Evolutionary conservation across 2,888 invertebrate genomes (phyloP).

Genomic region (Drosophila cyrtoloma): DNA sequence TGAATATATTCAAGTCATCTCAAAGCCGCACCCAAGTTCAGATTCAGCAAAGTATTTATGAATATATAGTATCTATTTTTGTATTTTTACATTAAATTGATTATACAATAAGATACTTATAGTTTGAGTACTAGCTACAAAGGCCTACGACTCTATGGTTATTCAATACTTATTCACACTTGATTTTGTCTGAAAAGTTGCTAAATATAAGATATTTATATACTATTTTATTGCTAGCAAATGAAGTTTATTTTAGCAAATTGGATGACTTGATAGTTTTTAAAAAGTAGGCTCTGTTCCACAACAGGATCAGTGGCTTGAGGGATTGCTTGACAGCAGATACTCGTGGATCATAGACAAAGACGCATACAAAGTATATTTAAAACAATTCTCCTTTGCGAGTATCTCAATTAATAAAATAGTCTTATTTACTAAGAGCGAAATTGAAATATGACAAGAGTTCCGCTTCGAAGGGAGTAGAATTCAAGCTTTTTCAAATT

Average conservation of each 20-base stretch:
- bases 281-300: neutral
- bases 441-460: neutral
- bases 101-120: neutral
- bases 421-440: neutral
- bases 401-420: neutral
- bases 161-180: neutral
- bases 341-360: neutral
- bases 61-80: neutral
- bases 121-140: neutral
- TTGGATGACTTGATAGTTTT: neutral
- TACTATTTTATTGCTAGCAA: neutral
- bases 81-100: neutral
- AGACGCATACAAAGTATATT: neutral
- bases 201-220: neutral
- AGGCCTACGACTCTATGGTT: neutral
- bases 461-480: neutral
- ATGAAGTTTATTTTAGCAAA: neutral
- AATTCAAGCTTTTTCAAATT: neutral
- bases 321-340: neutral
- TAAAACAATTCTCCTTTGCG: neutral
- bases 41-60: neutral
- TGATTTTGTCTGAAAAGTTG: neutral
- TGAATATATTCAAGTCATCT: neutral
- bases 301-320: too few species aligned
- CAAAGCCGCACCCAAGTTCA: conserved; percentile 1